Conservation (phyloP, 2,888 invertebrate genomes). For the Cerastoderma edule region DNA sequence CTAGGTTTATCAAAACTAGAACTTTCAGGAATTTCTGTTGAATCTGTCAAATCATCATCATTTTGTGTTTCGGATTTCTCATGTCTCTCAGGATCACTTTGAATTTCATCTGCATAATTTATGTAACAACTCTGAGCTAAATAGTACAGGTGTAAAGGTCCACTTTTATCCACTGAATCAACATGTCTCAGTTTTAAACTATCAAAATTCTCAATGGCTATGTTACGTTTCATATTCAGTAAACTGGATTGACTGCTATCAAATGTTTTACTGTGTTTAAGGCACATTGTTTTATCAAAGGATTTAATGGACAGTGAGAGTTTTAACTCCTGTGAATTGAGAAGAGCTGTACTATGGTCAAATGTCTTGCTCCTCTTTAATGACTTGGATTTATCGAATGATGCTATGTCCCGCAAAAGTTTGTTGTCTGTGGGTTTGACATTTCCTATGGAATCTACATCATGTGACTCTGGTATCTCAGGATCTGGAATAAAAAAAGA, state of each 20-base stretch:
- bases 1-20: no score
- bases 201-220: slow-evolving; percentile 73
- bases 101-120: slow-evolving; percentile 15
- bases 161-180: slow-evolving; percentile 66
- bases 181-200: slow-evolving; percentile 63
- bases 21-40: no score
- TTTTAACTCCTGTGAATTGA: slow-evolving; percentile 45
- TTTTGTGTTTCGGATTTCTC: no score
- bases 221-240: slow-evolving; percentile 50
- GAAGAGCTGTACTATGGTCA: slow-evolving; percentile 60
- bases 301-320: slow-evolving; percentile 65
- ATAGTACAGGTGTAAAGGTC: slow-evolving; percentile 70
- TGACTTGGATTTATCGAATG: slow-evolving; percentile 39
- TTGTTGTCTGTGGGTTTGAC: not conserved
- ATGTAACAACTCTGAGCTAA: slow-evolving; percentile 39
- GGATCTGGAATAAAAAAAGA: not conserved
- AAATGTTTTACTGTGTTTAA: slow-evolving; percentile 59
- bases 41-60: no score
- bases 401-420: slow-evolving; percentile 36
- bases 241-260: slow-evolving; percentile 64
- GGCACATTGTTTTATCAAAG: slow-evolving; percentile 63
- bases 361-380: slow-evolving; percentile 57
- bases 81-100: not conserved
- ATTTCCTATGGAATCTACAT: not conserved
- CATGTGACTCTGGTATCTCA: not conserved